A percentile compares a stretch with the other conserved stretches of the same genome.
These are phyloP conservation scores for Stenopsyche tienmushanensis DNA, from an alignment of 1,140 invertebrate species.

Conservation along the genomic window DNA sequence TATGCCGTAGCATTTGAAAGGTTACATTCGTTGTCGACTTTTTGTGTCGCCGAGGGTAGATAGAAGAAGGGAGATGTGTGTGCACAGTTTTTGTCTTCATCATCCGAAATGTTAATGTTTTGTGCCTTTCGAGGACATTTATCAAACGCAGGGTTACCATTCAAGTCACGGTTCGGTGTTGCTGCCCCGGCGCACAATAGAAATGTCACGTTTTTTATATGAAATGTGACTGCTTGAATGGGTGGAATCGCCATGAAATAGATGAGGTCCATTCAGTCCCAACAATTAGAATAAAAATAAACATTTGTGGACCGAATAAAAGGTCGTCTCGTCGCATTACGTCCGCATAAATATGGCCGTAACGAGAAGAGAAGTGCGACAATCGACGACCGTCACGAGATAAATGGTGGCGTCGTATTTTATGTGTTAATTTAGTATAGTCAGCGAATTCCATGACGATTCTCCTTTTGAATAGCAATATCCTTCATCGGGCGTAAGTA, in stretches of 20 bases:
- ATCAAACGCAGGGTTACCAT: conserved; percentile 29
- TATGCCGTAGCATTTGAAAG: conserved; percentile 36
- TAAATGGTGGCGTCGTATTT: no score
- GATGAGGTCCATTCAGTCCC: no score
- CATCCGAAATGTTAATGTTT: conserved; percentile 38
- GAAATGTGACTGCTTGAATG: conserved; percentile 15
- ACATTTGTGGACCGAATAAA: no score
- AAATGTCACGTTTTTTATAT: conserved; percentile 36
- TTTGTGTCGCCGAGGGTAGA: conserved; percentile 3
- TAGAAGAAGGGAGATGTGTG: background rate
- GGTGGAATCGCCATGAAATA: conserved; percentile 24
- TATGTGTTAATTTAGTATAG: no score
- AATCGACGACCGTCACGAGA: no score
- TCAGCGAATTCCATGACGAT: no score
- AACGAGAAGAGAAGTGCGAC: no score
- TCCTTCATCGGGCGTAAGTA: no score
- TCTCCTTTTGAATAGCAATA: no score
- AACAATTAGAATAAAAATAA: no score
- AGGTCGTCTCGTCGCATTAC: no score
- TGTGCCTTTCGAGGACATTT: conserved; percentile 23
- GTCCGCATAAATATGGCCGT: no score
- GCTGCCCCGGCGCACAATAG: conserved; percentile 29
- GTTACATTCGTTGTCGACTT: conserved; percentile 30
- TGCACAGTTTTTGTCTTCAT: conserved; percentile 31
- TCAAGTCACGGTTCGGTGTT: conserved; percentile 24